Percentiles rank a stretch among this genome's conserved stretches.
Conservation (phyloP, 2,797 vertebrate genomes). For the Enoplosus armatus region DNA sequence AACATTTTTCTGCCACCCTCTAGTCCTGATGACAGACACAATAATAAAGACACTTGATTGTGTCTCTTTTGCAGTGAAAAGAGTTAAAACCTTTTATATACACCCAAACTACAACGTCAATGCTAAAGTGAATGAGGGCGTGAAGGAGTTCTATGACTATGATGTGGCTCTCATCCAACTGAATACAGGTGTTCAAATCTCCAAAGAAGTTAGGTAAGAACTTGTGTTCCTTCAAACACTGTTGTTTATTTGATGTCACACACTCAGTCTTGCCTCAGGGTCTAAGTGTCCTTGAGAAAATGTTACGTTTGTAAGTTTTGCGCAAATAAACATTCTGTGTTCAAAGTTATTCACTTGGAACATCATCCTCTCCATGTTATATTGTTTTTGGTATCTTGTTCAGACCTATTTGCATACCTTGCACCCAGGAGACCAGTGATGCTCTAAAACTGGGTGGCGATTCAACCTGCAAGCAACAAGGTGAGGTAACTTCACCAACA, state of each 20-base stretch:
- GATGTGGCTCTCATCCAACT: conserved; percentile 78
- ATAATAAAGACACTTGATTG: no score
- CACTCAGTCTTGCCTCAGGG: not conserved
- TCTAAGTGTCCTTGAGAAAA: not conserved
- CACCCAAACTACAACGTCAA: conserved; percentile 49
- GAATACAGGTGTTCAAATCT: not conserved
- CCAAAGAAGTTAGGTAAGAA: conserved; percentile 35
- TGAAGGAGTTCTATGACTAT: conserved; percentile 77
- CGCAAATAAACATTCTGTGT: not conserved
- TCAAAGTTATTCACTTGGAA: not conserved
- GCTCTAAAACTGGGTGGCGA: conserved; percentile 60
- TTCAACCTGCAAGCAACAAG: conserved; percentile 71
- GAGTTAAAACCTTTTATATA: accelerated
- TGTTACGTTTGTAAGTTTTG: not conserved
- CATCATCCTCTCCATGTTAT: not conserved
- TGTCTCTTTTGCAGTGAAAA: conserved; percentile 56
- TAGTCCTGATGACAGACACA: no score
- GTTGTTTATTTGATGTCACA: not conserved
- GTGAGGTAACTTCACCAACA: conserved; percentile 39
- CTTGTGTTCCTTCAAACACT: not conserved
- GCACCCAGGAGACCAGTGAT: conserved; percentile 70
- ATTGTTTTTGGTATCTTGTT: conserved; percentile 8
- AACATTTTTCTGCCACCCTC: no score
- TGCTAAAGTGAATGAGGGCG: not conserved
- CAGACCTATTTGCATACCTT: conserved; percentile 81